Conservation (phyloP, 2,888 invertebrate genomes). For the Chrysolina oricalcia region DNA sequence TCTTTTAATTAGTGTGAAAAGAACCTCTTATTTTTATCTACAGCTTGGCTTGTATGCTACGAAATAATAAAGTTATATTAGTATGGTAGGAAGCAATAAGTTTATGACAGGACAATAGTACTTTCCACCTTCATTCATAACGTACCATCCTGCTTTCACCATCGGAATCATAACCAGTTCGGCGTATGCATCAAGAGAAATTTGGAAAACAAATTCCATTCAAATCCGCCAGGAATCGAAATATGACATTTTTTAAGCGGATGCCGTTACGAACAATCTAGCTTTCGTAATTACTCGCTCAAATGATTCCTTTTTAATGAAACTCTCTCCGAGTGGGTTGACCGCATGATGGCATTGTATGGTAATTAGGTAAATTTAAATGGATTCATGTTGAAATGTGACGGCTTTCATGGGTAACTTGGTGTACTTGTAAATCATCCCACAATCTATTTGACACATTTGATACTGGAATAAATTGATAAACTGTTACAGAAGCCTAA, state of each 20-base stretch:
- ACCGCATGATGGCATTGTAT: slow-evolving; percentile 34
- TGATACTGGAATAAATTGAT: not conserved
- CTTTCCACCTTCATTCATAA: no score
- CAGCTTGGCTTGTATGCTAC: no score
- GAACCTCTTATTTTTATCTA: no score
- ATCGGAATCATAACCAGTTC: no score
- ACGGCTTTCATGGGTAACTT: slow-evolving; percentile 29
- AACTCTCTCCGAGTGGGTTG: slow-evolving; percentile 37
- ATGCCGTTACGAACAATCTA: not conserved
- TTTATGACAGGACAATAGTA: no score
- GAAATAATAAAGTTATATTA: no score
- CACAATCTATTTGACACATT: slow-evolving; percentile 42
- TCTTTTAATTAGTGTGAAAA: no score
- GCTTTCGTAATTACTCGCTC: slow-evolving; percentile 7
- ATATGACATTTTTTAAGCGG: not conserved
- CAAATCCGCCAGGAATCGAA: not conserved
- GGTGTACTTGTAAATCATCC: slow-evolving; percentile 33
- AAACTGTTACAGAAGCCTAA: not conserved
- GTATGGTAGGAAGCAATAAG: no score
- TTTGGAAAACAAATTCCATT: not conserved
- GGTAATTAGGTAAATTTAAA: slow-evolving; percentile 34
- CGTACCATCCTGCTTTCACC: not conserved
- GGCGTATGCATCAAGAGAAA: not conserved
- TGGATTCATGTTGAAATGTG: slow-evolving; percentile 25
- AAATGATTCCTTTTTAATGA: slow-evolving; percentile 8